Base-by-base conservation (phyloP, 1,140 invertebrate species). In the Venturia canescens region DNA sequence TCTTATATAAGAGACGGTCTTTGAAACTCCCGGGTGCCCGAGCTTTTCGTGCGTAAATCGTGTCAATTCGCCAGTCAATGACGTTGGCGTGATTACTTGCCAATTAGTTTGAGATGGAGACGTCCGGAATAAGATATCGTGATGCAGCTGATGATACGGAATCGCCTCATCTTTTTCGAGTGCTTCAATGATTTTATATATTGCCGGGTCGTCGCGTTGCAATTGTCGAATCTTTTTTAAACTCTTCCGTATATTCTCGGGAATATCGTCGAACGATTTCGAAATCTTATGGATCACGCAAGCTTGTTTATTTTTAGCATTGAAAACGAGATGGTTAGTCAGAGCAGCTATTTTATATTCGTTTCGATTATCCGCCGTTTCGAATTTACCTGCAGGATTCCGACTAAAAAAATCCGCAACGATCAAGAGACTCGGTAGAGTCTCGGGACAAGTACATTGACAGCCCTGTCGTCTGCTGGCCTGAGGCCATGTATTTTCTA, bases 391-490 rank as follows among this genome's bases (percentile, higher is more conserved):
- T 3, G 63, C 44, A 6, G 71, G 67, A 31, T 78, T 78, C 23
- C 74, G 13, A 63, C 82, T 83, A 26, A 83, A 78, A 74, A 78
- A 78, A 79, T 80, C 79, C 1, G 82, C 75, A 53, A 63, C 75
- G 11, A 66, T n/a, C n/a, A n/a, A n/a, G n/a, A n/a, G n/a, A n/a
- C n/a, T n/a, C n/a, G n/a, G n/a, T n/a, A n/a, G n/a, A n/a, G n/a
- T n/a, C n/a, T n/a, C n/a, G n/a, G n/a, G n/a, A n/a, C n/a, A n/a
- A n/a, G n/a, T n/a, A n/a, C n/a, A n/a, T n/a, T n/a, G n/a, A n/a
- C n/a, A n/a, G n/a, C n/a, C n/a, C n/a, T n/a, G n/a, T n/a, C n/a
- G n/a, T n/a, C n/a, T n/a, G n/a, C n/a, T n/a, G n/a, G n/a, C n/a
- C n/a, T n/a, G n/a, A n/a, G n/a, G n/a, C n/a, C n/a, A n/a, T n/a